These are phyloP conservation scores for Plebejus argus DNA, from an alignment of 2,888 invertebrate species.

Conservation along the genomic window DNA sequence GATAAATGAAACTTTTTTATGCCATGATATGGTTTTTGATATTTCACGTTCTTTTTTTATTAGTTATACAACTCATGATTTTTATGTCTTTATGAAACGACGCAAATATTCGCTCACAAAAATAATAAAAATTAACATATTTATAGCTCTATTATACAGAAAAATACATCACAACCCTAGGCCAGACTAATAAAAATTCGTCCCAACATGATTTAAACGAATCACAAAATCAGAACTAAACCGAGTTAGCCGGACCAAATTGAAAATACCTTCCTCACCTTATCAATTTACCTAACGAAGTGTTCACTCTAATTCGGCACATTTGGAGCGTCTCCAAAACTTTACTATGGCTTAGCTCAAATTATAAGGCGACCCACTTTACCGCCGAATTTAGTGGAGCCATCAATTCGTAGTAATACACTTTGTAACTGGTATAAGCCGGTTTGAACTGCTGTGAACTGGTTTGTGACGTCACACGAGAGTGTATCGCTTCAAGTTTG, in stretches of 20 bases:
- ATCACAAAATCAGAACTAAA: conserved; percentile 19
- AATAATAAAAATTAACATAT: neutral
- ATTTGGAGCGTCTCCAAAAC: conserved; percentile 48
- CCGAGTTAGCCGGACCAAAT: conserved; percentile 41
- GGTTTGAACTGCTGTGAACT: conserved; percentile 4
- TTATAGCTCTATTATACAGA: neutral
- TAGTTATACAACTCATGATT: neutral
- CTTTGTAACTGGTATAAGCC: conserved; percentile 7
- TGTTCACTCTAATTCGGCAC: conserved; percentile 50
- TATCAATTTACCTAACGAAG: conserved; percentile 54
- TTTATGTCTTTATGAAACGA: neutral
- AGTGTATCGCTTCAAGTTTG: too few species aligned
- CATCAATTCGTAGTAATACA: conserved; percentile 28
- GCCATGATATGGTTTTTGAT: neutral
- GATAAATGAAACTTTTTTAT: conserved; percentile 7
- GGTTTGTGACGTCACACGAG: neutral
- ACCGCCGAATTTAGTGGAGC: conserved; percentile 22
- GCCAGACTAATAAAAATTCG: neutral
- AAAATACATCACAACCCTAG: neutral
- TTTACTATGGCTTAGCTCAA: conserved; percentile 47
- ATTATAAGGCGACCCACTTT: conserved; percentile 50
- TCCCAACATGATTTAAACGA: neutral
- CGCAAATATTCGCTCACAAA: neutral
- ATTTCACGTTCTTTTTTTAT: neutral
- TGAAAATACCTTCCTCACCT: conserved; percentile 48